Percentiles rank a stretch among this genome's conserved stretches.
phyloP scores from a whole-genome alignment of 2,888 invertebrate species.

The Onthophagus sagittarius region DNA sequence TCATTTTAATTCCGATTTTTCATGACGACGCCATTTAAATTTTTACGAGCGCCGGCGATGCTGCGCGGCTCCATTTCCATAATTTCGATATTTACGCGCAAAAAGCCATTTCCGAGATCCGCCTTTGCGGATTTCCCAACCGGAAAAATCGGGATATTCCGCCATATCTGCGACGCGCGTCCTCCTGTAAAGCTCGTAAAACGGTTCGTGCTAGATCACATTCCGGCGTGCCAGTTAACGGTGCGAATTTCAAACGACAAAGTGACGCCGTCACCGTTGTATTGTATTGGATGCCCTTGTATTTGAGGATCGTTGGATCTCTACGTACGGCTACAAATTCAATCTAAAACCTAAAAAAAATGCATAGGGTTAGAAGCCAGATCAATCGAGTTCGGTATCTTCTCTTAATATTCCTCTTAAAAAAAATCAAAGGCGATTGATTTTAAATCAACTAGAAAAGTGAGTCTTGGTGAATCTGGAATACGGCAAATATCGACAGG shows the following conservation, averaged over 20 bases:
- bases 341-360: not conserved
- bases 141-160: slow-evolving; percentile 6
- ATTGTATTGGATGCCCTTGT: not conserved
- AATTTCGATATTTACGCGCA: slow-evolving; percentile 12
- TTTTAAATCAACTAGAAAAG: not conserved
- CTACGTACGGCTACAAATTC: not conserved
- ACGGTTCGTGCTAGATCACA: not conserved
- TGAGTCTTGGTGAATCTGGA: not conserved
- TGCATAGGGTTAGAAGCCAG: too few species aligned
- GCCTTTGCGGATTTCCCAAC: not conserved
- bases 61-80: slow-evolving; percentile 2
- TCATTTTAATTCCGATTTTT: slow-evolving; percentile 11
- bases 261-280: not conserved
- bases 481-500: not conserved
- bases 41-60: slow-evolving; percentile 4
- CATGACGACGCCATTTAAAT: slow-evolving; percentile 7
- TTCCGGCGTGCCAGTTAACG: not conserved
- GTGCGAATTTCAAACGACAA: not conserved
- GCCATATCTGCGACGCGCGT: not conserved
- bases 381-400: too few species aligned
- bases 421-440: not conserved
- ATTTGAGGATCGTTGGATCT: not conserved
- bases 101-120: slow-evolving; percentile 5
- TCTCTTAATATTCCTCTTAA: too few species aligned
- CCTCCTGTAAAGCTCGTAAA: not conserved